phyloP scores from a whole-genome alignment of 1,140 invertebrate species.

The Leptestheria dahalacensis region DNA sequence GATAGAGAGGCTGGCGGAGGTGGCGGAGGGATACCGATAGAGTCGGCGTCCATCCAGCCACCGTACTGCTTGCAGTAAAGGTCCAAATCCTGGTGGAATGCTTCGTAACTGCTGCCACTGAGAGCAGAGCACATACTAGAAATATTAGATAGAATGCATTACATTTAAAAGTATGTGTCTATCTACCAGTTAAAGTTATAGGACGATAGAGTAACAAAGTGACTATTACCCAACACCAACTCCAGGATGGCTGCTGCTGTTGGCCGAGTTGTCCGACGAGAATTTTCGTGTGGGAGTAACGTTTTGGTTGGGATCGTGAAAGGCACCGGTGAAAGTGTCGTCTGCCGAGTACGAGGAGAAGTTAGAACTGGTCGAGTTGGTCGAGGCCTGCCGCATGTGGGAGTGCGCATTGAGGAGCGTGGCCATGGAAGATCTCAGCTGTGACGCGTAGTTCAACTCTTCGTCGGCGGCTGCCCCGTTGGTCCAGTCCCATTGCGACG shows the following conservation, averaged over 20 bases:
- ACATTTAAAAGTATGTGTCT: no score
- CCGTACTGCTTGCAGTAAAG: constrained; percentile 17
- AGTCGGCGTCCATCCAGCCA: constrained; percentile 6
- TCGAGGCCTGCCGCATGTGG: constrained; percentile 14
- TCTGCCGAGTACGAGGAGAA: constrained; percentile 2
- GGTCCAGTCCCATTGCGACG: not conserved
- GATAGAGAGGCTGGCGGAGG: constrained; percentile 24
- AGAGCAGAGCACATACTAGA: not conserved
- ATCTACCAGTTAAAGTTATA: no score
- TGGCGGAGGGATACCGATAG: constrained; percentile 10
- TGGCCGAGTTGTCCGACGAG: not conserved
- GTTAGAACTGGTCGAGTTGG: constrained; percentile 5
- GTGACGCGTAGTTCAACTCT: constrained; percentile 15
- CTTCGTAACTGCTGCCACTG: not conserved
- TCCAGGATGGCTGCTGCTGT: not conserved
- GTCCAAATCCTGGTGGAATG: constrained; percentile 4
- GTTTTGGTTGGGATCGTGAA: not conserved
- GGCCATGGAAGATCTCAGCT: constrained; percentile 14
- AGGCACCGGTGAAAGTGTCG: not conserved
- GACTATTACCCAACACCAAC: not conserved
- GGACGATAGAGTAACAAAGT: no score
- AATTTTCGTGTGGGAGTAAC: not conserved
- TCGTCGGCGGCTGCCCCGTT: constrained; percentile 7
- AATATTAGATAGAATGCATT: not conserved
- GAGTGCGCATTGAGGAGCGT: constrained; percentile 4